Evolutionary conservation across 1,140 invertebrate genomes (phyloP), one percentile per base, ranked within the genome.

Genomic region (Chymomyza costata): DNA sequence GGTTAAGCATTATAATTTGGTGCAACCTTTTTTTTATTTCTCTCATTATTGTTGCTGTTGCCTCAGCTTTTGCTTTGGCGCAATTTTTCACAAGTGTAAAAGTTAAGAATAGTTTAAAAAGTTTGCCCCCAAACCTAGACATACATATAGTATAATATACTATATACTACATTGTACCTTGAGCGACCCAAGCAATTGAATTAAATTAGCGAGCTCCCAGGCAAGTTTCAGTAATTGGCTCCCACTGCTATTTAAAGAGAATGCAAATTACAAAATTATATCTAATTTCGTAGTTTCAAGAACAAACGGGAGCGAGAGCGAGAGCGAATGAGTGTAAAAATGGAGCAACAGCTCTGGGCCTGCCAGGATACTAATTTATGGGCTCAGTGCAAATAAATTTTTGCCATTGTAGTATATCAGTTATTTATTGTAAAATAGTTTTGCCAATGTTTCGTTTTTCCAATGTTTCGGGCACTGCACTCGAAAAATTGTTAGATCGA

Each of bases 1-100:
- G 71, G 73, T 71, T 80, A 64, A 80, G 71, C 71, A 78, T 80
- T 80, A 78, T 80, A 80, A 78, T 80, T 76, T 78, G 54, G 71
- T 55, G 60, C 56, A 78, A n/a, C 66, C 62, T 78, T 78, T 63
- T 52, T 47, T 47, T 40, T 48, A 6, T 35, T 15, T 34, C 14
- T 7, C 38, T 18, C 10, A 35, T 31, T 34, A 10, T 43, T 16
- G 6, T 34, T 54, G 13, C 13, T 31, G n/a, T 13, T 34, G 17
- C 47, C n/a, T 44, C 31, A 40, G 8, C 30, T 43, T 14, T 30
- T 56, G 11, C 8, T 45, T 47, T 43, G 13, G 35, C 34, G 48
- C 16, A 39, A 15, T 48, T 37, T 11, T 16, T 15, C 46, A 19
- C 45, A 64, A 66, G 68, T 62, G 47, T 47, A 38, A 56, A 70